These are phyloP conservation scores for Leptinotarsa haldemani DNA, from an alignment of 2,888 invertebrate species.

Conservation along the genomic window DNA sequence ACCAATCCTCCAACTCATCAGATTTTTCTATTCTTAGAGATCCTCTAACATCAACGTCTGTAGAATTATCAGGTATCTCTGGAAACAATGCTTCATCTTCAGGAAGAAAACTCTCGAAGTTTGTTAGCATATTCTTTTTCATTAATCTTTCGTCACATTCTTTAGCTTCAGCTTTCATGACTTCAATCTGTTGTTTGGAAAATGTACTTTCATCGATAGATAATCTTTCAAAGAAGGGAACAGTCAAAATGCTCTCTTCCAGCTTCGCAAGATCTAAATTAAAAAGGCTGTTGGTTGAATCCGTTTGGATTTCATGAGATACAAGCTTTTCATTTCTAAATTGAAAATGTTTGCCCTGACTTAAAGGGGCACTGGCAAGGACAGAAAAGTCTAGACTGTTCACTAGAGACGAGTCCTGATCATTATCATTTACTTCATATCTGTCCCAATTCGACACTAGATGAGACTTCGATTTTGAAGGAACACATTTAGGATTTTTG, in stretches of 20 bases:
- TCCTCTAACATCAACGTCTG: neutral
- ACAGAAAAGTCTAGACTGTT: conserved; percentile 25
- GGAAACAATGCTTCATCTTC: conserved; percentile 1
- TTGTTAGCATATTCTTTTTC: neutral
- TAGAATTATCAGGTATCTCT: neutral
- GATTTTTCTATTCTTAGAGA: neutral
- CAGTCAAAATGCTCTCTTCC: conserved; percentile 39
- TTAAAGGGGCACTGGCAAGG: conserved; percentile 33
- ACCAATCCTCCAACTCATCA: conserved; percentile 19
- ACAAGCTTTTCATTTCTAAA: conserved; percentile 41
- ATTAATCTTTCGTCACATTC: neutral
- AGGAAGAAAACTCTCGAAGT: neutral
- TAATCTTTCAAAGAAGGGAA: conserved; percentile 45
- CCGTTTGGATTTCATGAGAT: conserved; percentile 34
- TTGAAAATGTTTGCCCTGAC: conserved; percentile 44
- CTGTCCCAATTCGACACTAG: conserved; percentile 47
- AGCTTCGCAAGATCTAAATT: conserved; percentile 43
- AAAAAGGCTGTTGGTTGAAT: conserved; percentile 36
- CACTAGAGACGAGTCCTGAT: conserved; percentile 1
- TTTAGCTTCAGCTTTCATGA: conserved; percentile 21
- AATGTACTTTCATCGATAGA: conserved; percentile 41
- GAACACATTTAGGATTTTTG: conserved; percentile 45
- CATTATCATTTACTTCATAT: conserved; percentile 37
- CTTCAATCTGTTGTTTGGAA: conserved; percentile 19
- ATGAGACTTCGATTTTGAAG: conserved; percentile 35